Conservation (phyloP, 2,888 invertebrate species). For the Cabera pusaria region DNA sequence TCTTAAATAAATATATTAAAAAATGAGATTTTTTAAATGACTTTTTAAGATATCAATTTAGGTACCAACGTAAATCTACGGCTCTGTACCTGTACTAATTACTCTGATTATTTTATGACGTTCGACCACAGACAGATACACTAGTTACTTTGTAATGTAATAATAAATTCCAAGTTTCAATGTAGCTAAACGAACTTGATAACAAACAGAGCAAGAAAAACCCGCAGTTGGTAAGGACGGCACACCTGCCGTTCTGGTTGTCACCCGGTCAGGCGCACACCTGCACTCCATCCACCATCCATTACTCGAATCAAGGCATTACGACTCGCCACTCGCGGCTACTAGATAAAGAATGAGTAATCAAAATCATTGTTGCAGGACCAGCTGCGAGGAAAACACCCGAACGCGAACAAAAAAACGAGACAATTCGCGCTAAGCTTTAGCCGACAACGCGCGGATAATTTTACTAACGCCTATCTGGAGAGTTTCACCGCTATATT, state of each 20-base stretch:
- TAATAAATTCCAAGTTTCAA: too few species aligned
- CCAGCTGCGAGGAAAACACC: constrained; percentile 9
- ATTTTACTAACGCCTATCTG: constrained; percentile 44
- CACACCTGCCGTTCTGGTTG: constrained; percentile 52
- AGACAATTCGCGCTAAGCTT: constrained; percentile 44
- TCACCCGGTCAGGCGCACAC: constrained; percentile 29
- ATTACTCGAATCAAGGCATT: constrained; percentile 13
- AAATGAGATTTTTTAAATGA: too few species aligned
- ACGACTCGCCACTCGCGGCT: too few species aligned
- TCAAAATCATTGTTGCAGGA: constrained; percentile 10
- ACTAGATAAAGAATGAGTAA: constrained; percentile 10
- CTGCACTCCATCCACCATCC: constrained; percentile 30
- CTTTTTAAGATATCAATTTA: too few species aligned
- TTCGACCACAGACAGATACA: too few species aligned
- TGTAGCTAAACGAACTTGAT: constrained; percentile 27
- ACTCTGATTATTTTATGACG: too few species aligned
- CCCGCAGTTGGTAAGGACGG: constrained; percentile 21
- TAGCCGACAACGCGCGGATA: constrained; percentile 40
- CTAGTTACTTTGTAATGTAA: too few species aligned
- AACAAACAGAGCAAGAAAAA: constrained; percentile 42
- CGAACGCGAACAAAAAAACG: constrained; percentile 11
- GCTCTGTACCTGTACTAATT: too few species aligned
- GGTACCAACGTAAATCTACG: too few species aligned
- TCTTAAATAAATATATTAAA: too few species aligned
- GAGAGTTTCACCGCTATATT: constrained; percentile 53